These are phyloP conservation scores for Leucoma salicis DNA, from an alignment of 2,888 invertebrate species.

Conservation along the genomic window DNA sequence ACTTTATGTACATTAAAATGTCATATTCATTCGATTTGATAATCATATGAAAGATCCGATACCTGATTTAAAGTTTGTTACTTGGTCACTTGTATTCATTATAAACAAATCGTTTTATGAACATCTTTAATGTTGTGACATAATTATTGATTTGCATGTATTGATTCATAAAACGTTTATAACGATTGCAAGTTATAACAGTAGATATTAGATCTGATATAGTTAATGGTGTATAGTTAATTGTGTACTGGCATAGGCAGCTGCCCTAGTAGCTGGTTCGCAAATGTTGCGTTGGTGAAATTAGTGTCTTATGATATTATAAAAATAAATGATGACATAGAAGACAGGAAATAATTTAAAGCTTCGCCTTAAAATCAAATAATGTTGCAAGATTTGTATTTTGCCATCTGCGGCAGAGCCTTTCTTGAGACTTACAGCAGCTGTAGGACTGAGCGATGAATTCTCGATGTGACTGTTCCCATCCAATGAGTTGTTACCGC, in stretches of 20 bases:
- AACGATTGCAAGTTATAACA: no score
- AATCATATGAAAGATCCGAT: constrained; percentile 36
- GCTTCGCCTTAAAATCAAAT: constrained; percentile 83
- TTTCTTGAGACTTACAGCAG: constrained; percentile 86
- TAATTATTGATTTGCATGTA: no score
- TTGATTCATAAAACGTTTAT: no score
- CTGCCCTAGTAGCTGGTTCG: constrained; percentile 92
- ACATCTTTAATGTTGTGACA: no score
- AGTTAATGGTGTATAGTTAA: constrained; percentile 41
- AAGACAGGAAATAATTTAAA: constrained; percentile 64
- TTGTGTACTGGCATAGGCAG: constrained; percentile 86
- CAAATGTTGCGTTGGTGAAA: constrained; percentile 96
- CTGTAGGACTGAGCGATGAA: constrained; percentile 84
- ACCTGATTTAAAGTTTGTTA: constrained; percentile 39
- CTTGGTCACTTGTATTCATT: constrained; percentile 30
- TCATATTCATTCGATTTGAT: constrained; percentile 38
- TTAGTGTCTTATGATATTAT: constrained; percentile 86
- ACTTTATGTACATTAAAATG: constrained; percentile 51
- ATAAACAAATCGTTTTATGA: no score
- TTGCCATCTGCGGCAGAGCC: constrained; percentile 83
- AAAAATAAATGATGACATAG: constrained; percentile 48
- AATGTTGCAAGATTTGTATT: constrained; percentile 87
- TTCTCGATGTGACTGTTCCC: constrained; percentile 82
- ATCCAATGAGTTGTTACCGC: constrained; percentile 87
- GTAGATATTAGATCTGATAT: background rate